Percentiles rank a stretch among this genome's conserved stretches.
Evolutionary conservation across 2,113 vertebrate genomes (phyloP).

Genomic region (Nothocercus nigrocapillus): DNA sequence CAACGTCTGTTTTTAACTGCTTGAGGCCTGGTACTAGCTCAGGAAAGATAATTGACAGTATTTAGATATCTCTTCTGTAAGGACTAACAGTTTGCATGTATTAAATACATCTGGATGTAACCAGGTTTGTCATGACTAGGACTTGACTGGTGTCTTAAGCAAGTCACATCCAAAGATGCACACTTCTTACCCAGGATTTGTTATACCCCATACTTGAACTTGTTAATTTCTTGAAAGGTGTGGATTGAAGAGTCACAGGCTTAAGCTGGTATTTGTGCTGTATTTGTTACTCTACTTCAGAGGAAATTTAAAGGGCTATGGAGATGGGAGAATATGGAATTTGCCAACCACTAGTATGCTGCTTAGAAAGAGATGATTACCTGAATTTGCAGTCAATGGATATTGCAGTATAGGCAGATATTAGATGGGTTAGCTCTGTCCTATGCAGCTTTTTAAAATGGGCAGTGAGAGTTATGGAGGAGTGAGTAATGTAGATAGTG

Average conservation of each 20-base stretch:
- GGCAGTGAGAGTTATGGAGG: not conserved
- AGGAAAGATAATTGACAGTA: not conserved
- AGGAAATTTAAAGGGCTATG: not conserved
- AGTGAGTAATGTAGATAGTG: not conserved
- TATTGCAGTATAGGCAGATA: not conserved
- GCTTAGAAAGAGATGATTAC: not conserved
- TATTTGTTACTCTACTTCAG: not conserved
- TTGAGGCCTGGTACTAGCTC: not conserved
- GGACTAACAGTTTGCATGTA: not conserved
- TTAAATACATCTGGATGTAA: not conserved
- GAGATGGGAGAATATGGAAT: not conserved
- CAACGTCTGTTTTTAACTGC: not conserved
- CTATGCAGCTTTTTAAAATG: not conserved
- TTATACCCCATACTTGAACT: not conserved
- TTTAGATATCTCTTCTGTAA: not conserved
- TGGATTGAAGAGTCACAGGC: not conserved
- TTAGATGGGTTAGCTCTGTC: not conserved
- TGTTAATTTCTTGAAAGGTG: not conserved
- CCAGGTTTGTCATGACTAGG: not conserved
- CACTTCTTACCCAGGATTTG: not conserved
- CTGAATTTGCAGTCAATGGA: not conserved
- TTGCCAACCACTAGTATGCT: not conserved
- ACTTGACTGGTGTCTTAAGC: not conserved
- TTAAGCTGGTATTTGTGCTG: not conserved
- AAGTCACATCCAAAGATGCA: not conserved